Evolutionary conservation across 30 jellyfish, hydroid and myxozoan genomes (phyloP), one percentile per base, ranked within the genome.

Genomic region (Calvadosia cruxmelitensis): DNA sequence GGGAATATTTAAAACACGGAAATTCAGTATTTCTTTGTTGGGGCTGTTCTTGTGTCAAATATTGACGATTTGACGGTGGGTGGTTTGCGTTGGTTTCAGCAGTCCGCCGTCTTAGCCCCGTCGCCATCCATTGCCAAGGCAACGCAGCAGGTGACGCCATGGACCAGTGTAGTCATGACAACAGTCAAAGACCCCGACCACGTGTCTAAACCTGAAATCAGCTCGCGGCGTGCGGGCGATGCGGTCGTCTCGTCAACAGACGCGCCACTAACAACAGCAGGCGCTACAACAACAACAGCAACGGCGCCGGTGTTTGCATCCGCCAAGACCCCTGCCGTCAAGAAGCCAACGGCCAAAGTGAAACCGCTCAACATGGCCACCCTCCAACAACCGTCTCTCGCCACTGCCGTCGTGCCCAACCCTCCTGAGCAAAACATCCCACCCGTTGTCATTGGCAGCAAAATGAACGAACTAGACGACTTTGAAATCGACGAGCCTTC

Each of bases 281-380:
- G 23, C 65, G 78, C 24, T 25, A 82, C 51, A 1, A 66, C 64
- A 25, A 71, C 71, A 34, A 3, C 87, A 25, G 52, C 90, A 5
- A 86, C 93, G 10, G 69, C 94, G 50, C 75, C 97, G 0, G 42
- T 84, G 28, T 88, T 88, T 53, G 86, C 69, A 27, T 68, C 36
- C 2, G 80, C 48, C 42, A 71, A 34, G 34, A 33, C 63, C 10
- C 76, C 27, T 30, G 78, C 69, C 31, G 49, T 68, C 35, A 84
- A 88, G 75, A 88, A 88, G 79, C 97, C 97, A 32, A 88, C 97
- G 10, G 97, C 97, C 25, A 93, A 88, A 53, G 97, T 88, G 64
- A 88, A 81, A 89, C 97, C 97, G 31, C 76, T 88, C 79, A 88
- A 88, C 20, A 10, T 5, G 10, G 20, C 57, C 15, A 42, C 57